Evolutionary conservation across 2,888 invertebrate species (phyloP).

Genomic region (Epistrophe eligans): DNA sequence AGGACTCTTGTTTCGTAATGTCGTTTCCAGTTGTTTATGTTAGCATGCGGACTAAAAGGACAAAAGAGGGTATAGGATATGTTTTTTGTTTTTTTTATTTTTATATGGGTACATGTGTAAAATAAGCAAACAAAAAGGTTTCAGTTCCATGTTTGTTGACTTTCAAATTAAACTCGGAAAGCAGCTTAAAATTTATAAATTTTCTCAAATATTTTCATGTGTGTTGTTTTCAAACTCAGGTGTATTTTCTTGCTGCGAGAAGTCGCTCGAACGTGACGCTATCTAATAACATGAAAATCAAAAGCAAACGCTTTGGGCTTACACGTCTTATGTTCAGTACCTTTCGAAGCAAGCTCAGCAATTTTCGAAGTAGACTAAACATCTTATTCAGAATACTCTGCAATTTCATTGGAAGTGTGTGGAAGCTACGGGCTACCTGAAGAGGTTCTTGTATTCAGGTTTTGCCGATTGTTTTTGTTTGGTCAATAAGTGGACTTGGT

Average conservation of each 20-base stretch:
- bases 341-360: slow-evolving; percentile 2
- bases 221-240: not conserved
- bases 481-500: slow-evolving; percentile 17
- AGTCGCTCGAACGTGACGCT: not conserved
- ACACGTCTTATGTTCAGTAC: slow-evolving; percentile 16
- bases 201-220: slow-evolving; percentile 3
- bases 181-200: slow-evolving; percentile 46
- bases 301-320: slow-evolving; percentile 12
- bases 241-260: slow-evolving; percentile 17
- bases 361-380: slow-evolving; percentile 8
- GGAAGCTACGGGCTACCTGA: not conserved
- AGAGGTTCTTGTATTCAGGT: slow-evolving; percentile 25
- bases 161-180: slow-evolving; percentile 47
- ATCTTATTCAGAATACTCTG: slow-evolving; percentile 25
- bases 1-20: slow-evolving; percentile 23
- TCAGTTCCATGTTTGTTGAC: slow-evolving; percentile 36
- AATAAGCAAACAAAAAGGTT: slow-evolving; percentile 23
- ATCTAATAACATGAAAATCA: slow-evolving; percentile 35
- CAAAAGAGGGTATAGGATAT: slow-evolving; percentile 3
- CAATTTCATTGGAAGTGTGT: slow-evolving; percentile 11
- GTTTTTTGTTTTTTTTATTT: slow-evolving; percentile 5
- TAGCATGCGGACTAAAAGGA: slow-evolving; percentile 28
- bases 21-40: slow-evolving; percentile 52
- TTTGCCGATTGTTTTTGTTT: slow-evolving; percentile 49
- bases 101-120: slow-evolving; percentile 20